Base-by-base conservation (phyloP, 2,888 invertebrate genomes). In the Hypolimnas misippus region DNA sequence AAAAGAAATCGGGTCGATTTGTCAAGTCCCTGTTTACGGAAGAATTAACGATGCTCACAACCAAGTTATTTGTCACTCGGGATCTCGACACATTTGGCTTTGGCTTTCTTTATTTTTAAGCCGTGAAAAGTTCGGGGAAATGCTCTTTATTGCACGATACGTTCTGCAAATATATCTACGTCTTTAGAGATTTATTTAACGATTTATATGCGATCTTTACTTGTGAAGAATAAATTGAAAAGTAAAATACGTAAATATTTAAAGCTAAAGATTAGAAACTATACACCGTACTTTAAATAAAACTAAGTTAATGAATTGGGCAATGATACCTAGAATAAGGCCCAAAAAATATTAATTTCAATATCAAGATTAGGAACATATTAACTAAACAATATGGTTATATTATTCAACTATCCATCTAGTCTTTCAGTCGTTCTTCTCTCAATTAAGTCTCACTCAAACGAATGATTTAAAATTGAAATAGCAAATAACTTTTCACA, bases 31-130 rank as follows among this genome's bases (percentile, higher is more conserved):
- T 60, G 66, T 70, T 69, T 66, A 63, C 70, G 61, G 59, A 59
- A 60, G 65, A 67, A 67, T 67, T 67, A 67, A 65, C 65, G 67
- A 72, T 57, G 62, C 56, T 58, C 62, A 44, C 70, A 70, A 67
- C 71, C 69, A 67, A 69, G 73, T 67, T 71, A 72, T 75, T 73
- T 75, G 73, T 75, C 75, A 70, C 69, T 61, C 65, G 64, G 65
- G 63, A 62, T 68, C 71, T 61, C 55, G 65, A 65, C 68, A 67
- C 71, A 63, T 73, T 69, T 69, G 71, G 66, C 67, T 69, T 69
- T 70, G 64, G 35, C 68, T 71, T 69, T 67, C 62, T 70, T 73
- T 72, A 70, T 71, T 70, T 72, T 73, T 61, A 67, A 72, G 68
- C 64, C 68, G 69, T 53, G 60, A 60, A 60, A 63, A 52, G 55